Base-by-base conservation (phyloP, 2,797 vertebrate species). In the Neosilurus hyrtlii region DNA sequence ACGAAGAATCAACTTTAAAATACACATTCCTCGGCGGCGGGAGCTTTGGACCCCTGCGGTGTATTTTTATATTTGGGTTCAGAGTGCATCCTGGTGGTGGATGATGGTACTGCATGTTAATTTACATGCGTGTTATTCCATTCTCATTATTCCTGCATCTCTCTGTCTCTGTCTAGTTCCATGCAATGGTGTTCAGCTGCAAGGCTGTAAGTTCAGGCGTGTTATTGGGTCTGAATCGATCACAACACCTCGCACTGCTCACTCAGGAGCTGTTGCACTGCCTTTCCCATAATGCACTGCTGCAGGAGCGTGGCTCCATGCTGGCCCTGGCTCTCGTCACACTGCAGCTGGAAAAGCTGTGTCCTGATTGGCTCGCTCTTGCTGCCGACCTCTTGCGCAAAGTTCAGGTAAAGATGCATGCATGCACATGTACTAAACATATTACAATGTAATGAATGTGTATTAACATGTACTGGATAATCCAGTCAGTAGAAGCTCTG, bases 281-380 rank as follows among this genome's bases (percentile, higher is more conserved):
- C 93, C 94, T 97, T 93, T 94, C 96, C 56, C 95, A 95, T 89
- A 95, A 92, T 94, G 93, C 93, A 59, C 93, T 98, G 90, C 89
- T 96, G 79, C 96, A 96, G 88, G 95, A 96, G 88, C 95, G 94
- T 91, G 96, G 97, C 88, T 98, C 97, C 90, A 95, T 96, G 94
- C 93, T 99, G 93, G 96, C 97, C 6, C 91, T 99, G 92, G 95
- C 96, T 87, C 94, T 98, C 85, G 88, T 99, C 93, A 98, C 96
- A 90, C 91, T 99, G 93, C 96, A 99, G 89, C 95, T 99, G 95
- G 97, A 99, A 95, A 97, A 94, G 86, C 95, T 96, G 86, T 96
- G 96, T 90, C 96, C 96, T 78, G 96, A 99, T 91, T 99, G 97
- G 97, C 94, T 99, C 82, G 91, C 94, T 90, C 94, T 99, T 87